These are phyloP conservation scores for Mungos mungo DNA, from an alignment of 2,113 vertebrate genomes.

Conservation along the genomic window DNA sequence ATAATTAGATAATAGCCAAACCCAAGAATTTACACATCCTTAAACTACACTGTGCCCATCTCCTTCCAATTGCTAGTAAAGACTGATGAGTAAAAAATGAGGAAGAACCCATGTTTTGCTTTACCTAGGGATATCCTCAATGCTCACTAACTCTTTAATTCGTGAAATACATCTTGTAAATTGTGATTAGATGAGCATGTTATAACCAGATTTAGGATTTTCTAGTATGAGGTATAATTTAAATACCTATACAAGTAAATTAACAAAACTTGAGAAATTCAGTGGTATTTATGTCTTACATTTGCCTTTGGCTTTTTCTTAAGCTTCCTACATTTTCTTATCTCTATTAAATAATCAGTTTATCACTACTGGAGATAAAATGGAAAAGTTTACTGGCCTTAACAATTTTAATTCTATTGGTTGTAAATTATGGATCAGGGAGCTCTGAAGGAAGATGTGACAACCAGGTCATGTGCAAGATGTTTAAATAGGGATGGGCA, in stretches of 20 bases:
- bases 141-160: not conserved
- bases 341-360: not conserved
- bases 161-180: not conserved
- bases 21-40: not conserved
- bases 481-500: not conserved
- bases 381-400: not conserved
- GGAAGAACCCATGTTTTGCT: not conserved
- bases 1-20: not conserved
- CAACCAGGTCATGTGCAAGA: not conserved
- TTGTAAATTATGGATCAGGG: not conserved
- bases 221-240: not conserved
- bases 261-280: not conserved
- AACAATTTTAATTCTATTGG: not conserved
- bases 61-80: not conserved
- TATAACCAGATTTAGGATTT: not conserved
- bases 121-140: not conserved
- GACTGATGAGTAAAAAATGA: not conserved
- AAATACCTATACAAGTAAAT: not conserved
- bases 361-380: not conserved
- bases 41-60: not conserved
- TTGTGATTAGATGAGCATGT: not conserved
- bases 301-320: not conserved
- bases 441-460: not conserved
- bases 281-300: not conserved
- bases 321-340: not conserved